Percentiles rank a stretch among this genome's conserved stretches.
phyloP scores from a whole-genome alignment of 2,888 invertebrate species.

The Choreutis nemorana region DNA sequence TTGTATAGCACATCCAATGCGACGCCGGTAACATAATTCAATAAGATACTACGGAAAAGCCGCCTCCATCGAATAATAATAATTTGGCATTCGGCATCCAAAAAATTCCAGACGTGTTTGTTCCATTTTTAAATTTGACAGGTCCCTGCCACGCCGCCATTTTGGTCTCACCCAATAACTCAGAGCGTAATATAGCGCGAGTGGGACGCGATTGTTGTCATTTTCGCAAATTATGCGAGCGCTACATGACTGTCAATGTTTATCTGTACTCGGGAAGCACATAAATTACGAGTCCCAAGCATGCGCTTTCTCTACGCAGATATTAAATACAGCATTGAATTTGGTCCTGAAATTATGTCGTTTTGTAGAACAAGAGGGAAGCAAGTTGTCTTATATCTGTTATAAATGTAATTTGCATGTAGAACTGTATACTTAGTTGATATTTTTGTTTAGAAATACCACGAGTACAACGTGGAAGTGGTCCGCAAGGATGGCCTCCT shows the following conservation, averaged over 20 bases:
- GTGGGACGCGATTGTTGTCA: conserved; percentile 55
- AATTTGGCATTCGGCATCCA: conserved; percentile 58
- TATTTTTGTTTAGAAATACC: conserved; percentile 74
- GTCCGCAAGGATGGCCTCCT: conserved; percentile 85
- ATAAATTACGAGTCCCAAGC: conserved; percentile 53
- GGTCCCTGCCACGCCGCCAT: conserved; percentile 32
- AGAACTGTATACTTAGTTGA: not conserved
- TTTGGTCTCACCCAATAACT: conserved; percentile 23
- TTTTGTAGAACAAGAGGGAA: too few relatives aligned
- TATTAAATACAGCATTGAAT: conserved; percentile 27
- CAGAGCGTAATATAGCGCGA: conserved; percentile 52
- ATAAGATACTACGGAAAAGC: conserved; percentile 36
- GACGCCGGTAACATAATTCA: conserved; percentile 48
- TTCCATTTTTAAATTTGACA: conserved; percentile 65
- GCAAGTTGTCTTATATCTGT: too few relatives aligned
- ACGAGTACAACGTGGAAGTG: conserved; percentile 79
- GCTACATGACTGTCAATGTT: conserved; percentile 52
- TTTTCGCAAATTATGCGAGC: conserved; percentile 57
- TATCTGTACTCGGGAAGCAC: conserved; percentile 49
- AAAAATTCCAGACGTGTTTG: conserved; percentile 55
- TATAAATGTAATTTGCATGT: too few relatives aligned
- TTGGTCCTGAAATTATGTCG: too few relatives aligned
- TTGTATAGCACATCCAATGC: conserved; percentile 34
- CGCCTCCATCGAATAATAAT: conserved; percentile 55
- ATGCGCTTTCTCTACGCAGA: conserved; percentile 28